Percentiles rank a stretch among this genome's conserved stretches.
Conservation (phyloP, 2,113 vertebrate genomes). For the Azemiops feae region DNA sequence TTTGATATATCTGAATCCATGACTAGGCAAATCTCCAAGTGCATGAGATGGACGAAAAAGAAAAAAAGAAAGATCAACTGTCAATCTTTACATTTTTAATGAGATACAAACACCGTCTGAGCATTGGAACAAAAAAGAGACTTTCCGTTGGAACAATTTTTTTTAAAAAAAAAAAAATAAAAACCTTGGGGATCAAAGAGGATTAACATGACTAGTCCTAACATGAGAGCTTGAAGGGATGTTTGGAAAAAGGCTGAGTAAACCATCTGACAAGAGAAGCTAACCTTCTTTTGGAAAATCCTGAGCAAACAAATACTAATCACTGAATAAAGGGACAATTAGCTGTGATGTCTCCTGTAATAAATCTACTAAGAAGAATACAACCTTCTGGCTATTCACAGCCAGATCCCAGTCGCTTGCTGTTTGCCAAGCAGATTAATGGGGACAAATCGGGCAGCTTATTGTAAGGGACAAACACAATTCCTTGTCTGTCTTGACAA, state of each 20-base stretch:
- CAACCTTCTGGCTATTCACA: slow-evolving; percentile 55
- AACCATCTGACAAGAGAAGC: slow-evolving; percentile 21
- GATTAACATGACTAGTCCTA: slow-evolving; percentile 12
- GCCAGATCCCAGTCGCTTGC: slow-evolving; percentile 2
- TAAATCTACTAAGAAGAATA: slow-evolving; percentile 71
- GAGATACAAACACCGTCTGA: slow-evolving; percentile 14
- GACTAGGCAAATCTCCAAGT: not conserved
- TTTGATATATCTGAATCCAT: not conserved
- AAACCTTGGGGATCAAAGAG: slow-evolving; percentile 20
- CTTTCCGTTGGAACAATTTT: not conserved
- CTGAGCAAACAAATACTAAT: slow-evolving; percentile 74
- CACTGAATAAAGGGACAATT: slow-evolving; percentile 75
- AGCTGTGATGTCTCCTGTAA: slow-evolving; percentile 57
- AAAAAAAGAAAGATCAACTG: slow-evolving; percentile 8
- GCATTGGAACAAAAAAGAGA: accelerated
- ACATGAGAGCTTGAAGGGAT: not conserved
- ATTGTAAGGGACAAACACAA: slow-evolving; percentile 44
- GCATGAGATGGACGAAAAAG: not conserved
- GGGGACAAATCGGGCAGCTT: slow-evolving; percentile 65
- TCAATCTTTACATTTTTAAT: slow-evolving; percentile 27
- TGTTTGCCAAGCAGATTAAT: slow-evolving; percentile 71
- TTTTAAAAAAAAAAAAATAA: not conserved
- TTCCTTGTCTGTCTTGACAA: slow-evolving; percentile 55
- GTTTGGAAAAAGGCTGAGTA: slow-evolving; percentile 17
- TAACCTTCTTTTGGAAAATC: slow-evolving; percentile 56